Percentiles rank a stretch among this genome's conserved stretches.
phyloP scores from a whole-genome alignment of 2,888 invertebrate species.

The Halictus ligatus region DNA sequence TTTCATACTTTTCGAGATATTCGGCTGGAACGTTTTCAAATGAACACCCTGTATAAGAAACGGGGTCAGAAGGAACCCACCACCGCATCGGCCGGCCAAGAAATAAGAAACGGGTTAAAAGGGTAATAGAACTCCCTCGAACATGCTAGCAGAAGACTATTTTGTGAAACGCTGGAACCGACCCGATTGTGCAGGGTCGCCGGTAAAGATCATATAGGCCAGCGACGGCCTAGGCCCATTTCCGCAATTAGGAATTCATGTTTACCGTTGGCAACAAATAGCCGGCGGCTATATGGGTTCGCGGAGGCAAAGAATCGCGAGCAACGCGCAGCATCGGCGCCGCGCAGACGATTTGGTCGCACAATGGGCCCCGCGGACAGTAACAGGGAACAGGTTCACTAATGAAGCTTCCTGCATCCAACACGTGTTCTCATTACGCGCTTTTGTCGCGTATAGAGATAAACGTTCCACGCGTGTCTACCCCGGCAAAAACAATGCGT shows the following conservation, averaged over 20 bases:
- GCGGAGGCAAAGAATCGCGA: slow-evolving; percentile 50
- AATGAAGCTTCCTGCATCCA: slow-evolving; percentile 75
- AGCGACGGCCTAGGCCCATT: slow-evolving; percentile 66
- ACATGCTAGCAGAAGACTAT: background rate
- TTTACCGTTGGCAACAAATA: slow-evolving; percentile 70
- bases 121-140: background rate
- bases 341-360: slow-evolving; percentile 49
- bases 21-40: too few relatives aligned
- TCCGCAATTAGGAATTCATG: slow-evolving; percentile 78
- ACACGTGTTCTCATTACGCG: slow-evolving; percentile 82
- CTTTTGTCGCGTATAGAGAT: slow-evolving; percentile 78
- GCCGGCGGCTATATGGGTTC: slow-evolving; percentile 43
- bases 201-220: slow-evolving; percentile 38
- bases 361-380: slow-evolving; percentile 62
- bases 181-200: slow-evolving; percentile 30
- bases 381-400: slow-evolving; percentile 65
- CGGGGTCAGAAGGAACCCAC: background rate
- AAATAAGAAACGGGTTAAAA: background rate
- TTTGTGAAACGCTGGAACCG: slow-evolving; percentile 5
- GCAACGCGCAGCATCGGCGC: slow-evolving; percentile 45
- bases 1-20: too few relatives aligned
- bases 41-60: background rate
- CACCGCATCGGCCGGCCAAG: background rate
- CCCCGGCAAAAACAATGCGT: slow-evolving; percentile 66
- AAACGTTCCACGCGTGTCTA: slow-evolving; percentile 61